Evolutionary conservation across 2,113 vertebrate species (phyloP), one percentile per base, ranked within the genome.

Genomic region (Pachypanchax playfairii): DNA sequence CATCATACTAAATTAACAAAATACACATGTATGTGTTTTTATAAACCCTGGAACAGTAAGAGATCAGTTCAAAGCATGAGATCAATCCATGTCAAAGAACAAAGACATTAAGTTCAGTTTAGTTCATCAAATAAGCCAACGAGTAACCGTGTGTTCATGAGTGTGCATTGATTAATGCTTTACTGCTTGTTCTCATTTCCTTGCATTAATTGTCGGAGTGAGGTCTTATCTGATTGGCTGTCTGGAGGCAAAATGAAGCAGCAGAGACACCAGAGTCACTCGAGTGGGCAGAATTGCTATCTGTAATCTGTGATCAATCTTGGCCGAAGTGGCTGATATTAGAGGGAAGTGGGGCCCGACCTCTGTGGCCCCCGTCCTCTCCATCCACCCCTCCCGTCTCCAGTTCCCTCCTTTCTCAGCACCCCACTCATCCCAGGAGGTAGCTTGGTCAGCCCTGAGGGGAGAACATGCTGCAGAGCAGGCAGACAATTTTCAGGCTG

Each of bases 401-500:
- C 72, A 70, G 28, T 70, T 66, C 66, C 60, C 50, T 65, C 66
- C 66, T 59, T 61, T 71, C 70, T 77, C 70, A 73, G 67, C 77
- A 31, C 53, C 59, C 70, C 82, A 24, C 25, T 68, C 72, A 75
- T 84, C 86, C 79, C 77, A 77, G 56, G 86, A 42, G 88, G 86
- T 83, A 77, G 85, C 79, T 73, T 76, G 85, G 77, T 76, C 86
- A 93, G 90, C 92, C 94, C 93, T 92, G 93, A 94, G 95, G 94
- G 93, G 91, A 93, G 93, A 95, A 95, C 94, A 93, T 92, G 94
- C 94, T 94, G 94, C 93, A 93, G 93, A 93, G 94, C 93, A 97
- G 95, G 94, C 93, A 98, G 96, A 98, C 96, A 98, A 98, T 98
- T 98, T 99, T 98, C 96, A 97, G 97, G 94, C 94, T 96, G 95